phyloP scores from a whole-genome alignment of 2,113 vertebrate genomes.

The Cheirogaleus medius region DNA sequence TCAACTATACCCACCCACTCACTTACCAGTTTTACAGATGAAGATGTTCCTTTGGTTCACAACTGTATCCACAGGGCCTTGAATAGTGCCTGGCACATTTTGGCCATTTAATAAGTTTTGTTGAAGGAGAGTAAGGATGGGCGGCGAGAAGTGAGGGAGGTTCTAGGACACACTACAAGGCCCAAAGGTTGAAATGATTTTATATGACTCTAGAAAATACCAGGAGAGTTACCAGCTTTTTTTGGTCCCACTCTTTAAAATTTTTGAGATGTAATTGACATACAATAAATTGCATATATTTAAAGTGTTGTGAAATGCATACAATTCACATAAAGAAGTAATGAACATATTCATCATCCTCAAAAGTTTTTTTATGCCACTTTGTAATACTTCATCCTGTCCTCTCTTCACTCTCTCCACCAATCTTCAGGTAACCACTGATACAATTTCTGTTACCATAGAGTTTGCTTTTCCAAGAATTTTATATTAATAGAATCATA shows the following conservation, averaged over 20 bases:
- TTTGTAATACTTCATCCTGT: not conserved
- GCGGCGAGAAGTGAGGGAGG: not conserved
- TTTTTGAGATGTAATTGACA: not conserved
- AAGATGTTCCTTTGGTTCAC: not conserved
- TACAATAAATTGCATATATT: not conserved
- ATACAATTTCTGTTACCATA: not conserved
- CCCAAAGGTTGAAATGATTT: not conserved
- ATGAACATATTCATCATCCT: not conserved
- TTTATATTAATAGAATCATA: not conserved
- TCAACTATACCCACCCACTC: not conserved
- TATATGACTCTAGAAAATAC: not conserved
- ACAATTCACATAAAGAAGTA: not conserved
- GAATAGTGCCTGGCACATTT: not conserved
- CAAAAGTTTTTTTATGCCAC: not conserved
- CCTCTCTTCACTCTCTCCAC: not conserved
- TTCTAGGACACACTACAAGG: not conserved
- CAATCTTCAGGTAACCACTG: not conserved
- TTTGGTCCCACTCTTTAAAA: not conserved
- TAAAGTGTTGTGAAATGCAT: not conserved
- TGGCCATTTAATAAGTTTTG: not conserved
- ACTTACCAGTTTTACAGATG: not conserved
- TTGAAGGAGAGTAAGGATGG: not conserved
- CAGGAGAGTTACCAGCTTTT: not conserved
- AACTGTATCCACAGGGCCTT: not conserved
- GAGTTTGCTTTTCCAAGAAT: not conserved